Percentiles rank a stretch among this genome's conserved stretches.
Conservation (phyloP, 2,888 invertebrate species). For the Silvanus unidentatus region DNA sequence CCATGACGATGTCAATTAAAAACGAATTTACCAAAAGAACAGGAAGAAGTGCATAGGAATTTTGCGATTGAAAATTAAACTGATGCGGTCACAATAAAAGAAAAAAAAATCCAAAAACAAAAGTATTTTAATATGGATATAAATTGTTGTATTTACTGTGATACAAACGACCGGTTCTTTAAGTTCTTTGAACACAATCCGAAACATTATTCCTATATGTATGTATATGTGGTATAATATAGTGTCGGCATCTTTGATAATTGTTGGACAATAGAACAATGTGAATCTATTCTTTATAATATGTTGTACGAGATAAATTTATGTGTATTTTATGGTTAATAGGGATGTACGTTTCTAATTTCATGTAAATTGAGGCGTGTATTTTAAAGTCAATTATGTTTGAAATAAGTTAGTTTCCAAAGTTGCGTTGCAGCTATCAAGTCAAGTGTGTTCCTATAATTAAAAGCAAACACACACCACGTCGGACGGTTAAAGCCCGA, state of each 20-base stretch:
- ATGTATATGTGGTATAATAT: constrained; percentile 4
- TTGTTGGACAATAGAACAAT: constrained; percentile 21
- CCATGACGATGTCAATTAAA: too few species aligned
- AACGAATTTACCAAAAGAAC: too few species aligned
- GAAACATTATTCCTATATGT: constrained; percentile 11
- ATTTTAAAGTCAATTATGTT: too few species aligned
- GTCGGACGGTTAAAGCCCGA: too few species aligned
- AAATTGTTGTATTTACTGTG: constrained; percentile 14
- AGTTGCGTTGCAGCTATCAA: too few species aligned
- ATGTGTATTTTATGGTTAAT: neutral
- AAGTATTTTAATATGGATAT: constrained; percentile 8
- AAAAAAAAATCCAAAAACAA: neutral
- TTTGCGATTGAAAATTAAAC: too few species aligned
- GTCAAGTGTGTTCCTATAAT: too few species aligned
- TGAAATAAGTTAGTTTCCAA: too few species aligned
- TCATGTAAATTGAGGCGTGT: too few species aligned
- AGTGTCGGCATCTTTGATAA: constrained; percentile 21
- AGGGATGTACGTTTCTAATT: neutral
- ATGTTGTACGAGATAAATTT: neutral
- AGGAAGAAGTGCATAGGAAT: too few species aligned
- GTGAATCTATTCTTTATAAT: constrained; percentile 5
- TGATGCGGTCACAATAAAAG: too few species aligned
- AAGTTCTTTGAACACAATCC: constrained; percentile 14
- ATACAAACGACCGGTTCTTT: constrained; percentile 18
- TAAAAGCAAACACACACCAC: too few species aligned